These are phyloP conservation scores for Globicephala melas DNA, from an alignment of 2,113 vertebrate species.

Conservation along the genomic window DNA sequence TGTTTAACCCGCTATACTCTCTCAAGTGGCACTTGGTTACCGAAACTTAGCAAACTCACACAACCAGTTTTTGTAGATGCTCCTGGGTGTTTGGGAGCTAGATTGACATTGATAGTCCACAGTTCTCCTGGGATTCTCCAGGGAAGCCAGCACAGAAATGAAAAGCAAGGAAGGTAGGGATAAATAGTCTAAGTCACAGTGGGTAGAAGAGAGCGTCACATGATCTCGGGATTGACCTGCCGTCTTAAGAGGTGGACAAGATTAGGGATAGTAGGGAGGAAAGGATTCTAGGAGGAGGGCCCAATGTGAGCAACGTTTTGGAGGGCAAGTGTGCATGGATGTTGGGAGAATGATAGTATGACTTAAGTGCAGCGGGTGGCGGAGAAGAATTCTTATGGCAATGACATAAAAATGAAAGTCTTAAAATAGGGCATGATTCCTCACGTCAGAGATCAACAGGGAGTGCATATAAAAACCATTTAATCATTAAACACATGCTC, in stretches of 20 bases:
- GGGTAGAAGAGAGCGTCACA: background rate
- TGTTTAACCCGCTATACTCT: background rate
- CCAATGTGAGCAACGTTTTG: background rate
- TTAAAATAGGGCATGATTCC: background rate
- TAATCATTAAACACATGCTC: background rate
- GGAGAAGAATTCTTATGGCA: background rate
- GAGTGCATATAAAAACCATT: background rate
- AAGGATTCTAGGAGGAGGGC: background rate
- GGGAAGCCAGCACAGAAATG: background rate
- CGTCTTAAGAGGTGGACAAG: background rate
- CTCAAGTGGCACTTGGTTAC: background rate
- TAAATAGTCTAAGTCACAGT: background rate
- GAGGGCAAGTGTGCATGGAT: background rate
- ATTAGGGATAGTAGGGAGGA: background rate
- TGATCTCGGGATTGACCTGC: background rate
- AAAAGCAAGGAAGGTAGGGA: background rate
- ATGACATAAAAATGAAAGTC: background rate
- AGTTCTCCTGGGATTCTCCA: background rate
- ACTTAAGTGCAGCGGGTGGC: background rate
- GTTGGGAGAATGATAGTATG: background rate
- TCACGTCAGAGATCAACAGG: background rate
- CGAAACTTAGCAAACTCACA: background rate
- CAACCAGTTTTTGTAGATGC: background rate
- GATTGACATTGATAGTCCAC: background rate
- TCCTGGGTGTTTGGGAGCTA: background rate